A percentile compares a stretch with the other conserved stretches of the same genome.
These are phyloP conservation scores for Daphoenositta chrysoptera DNA, from an alignment of 2,113 vertebrate genomes.

Conservation along the genomic window DNA sequence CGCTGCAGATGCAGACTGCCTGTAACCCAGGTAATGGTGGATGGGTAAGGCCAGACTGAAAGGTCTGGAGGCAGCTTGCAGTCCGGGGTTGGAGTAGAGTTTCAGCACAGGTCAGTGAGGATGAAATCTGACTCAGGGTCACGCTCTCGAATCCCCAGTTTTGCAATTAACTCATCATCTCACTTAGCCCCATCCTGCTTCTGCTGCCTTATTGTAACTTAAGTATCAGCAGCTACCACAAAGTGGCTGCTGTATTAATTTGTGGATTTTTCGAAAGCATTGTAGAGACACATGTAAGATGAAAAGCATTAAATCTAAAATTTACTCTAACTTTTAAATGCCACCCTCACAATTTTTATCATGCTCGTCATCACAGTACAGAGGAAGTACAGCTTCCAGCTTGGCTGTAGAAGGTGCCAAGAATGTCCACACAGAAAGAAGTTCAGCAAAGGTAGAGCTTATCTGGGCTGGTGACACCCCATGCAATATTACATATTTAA, in stretches of 20 bases:
- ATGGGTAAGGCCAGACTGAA: neutral
- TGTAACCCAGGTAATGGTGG: too few species aligned
- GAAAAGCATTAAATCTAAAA: neutral
- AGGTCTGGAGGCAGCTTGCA: neutral
- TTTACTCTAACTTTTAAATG: neutral
- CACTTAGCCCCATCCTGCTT: neutral
- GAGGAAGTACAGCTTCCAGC: neutral
- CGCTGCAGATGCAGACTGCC: neutral
- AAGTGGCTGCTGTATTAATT: neutral
- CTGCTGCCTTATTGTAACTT: neutral
- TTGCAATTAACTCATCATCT: neutral
- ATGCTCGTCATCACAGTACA: neutral
- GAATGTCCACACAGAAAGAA: neutral
- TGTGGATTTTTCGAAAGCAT: neutral
- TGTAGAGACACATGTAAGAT: neutral
- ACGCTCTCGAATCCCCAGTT: neutral
- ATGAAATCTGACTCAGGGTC: neutral
- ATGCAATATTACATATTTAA: neutral
- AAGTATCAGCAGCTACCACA: neutral
- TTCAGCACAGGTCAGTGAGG: neutral
- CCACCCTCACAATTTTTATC: neutral
- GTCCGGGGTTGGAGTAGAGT: neutral
- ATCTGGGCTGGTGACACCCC: fast-evolving
- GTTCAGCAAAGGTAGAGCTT: neutral
- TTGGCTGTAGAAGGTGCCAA: neutral